phyloP scores from a whole-genome alignment of 1,140 invertebrate genomes.

The Battus philenor region DNA sequence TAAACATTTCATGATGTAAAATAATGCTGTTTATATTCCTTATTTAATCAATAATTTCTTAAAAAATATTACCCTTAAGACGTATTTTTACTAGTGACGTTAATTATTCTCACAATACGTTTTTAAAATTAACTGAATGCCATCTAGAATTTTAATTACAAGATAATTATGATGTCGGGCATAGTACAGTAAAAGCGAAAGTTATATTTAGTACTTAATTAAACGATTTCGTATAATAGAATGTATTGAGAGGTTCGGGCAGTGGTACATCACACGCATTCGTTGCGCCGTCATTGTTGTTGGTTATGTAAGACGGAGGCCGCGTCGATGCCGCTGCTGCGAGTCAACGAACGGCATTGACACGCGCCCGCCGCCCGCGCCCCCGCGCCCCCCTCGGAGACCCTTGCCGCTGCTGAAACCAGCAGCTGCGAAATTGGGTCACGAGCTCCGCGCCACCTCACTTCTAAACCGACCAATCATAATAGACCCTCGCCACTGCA shows the following conservation, averaged over 20 bases:
- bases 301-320: slow-evolving; percentile 73
- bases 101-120: too few species aligned
- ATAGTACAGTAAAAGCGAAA: not conserved
- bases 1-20: too few species aligned
- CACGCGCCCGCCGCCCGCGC: slow-evolving; percentile 47
- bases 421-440: slow-evolving; percentile 73
- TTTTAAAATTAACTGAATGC: too few species aligned
- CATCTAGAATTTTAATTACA: too few species aligned
- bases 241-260: slow-evolving; percentile 20
- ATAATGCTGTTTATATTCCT: too few species aligned
- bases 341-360: slow-evolving; percentile 75
- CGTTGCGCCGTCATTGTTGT: slow-evolving; percentile 64
- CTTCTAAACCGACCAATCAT: slow-evolving; percentile 46
- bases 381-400: slow-evolving; percentile 29
- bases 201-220: slow-evolving; percentile 9
- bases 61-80: too few species aligned
- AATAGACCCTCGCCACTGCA: slow-evolving; percentile 35
- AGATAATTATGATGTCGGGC: too few species aligned
- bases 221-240: slow-evolving; percentile 20
- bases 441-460: slow-evolving; percentile 64
- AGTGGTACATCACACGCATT: slow-evolving; percentile 60
- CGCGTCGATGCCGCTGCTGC: slow-evolving; percentile 60
- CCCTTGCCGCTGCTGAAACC: slow-evolving; percentile 62
- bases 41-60: too few species aligned
- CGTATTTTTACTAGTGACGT: too few species aligned